phyloP scores from a whole-genome alignment of 2,113 vertebrate species.

The Colius striatus region DNA sequence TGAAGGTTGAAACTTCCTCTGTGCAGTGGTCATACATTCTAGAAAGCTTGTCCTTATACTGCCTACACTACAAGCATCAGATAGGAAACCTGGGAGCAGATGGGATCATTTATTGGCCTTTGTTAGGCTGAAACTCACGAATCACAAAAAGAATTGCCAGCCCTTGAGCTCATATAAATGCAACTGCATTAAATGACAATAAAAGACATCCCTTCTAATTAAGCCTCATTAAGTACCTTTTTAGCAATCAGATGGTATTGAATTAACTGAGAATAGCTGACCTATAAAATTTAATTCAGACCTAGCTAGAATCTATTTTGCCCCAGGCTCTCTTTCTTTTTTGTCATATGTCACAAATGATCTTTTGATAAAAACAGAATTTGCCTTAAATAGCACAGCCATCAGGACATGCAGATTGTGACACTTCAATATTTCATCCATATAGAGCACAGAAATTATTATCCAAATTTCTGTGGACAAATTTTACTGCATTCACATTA shows the following conservation, averaged over 20 bases:
- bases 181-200: neutral
- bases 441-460: neutral
- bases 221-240: constrained; percentile 48
- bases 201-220: constrained; percentile 53
- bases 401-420: neutral
- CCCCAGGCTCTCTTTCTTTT: neutral
- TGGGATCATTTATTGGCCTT: neutral
- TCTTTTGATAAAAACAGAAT: constrained; percentile 44
- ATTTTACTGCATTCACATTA: neutral
- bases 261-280: constrained; percentile 51
- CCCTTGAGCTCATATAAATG: neutral
- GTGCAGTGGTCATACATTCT: neutral
- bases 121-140: neutral
- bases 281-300: constrained; percentile 52
- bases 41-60: neutral
- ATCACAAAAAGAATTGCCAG: neutral
- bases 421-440: constrained; percentile 4
- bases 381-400: constrained; percentile 43
- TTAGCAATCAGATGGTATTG: constrained; percentile 46
- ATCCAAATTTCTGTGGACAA: neutral
- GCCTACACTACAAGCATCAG: neutral
- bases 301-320: constrained; percentile 22
- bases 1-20: neutral
- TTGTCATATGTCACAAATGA: constrained; percentile 31
- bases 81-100: neutral